phyloP scores from a whole-genome alignment of 2,888 invertebrate species.

The Opisthograptis luteolata region DNA sequence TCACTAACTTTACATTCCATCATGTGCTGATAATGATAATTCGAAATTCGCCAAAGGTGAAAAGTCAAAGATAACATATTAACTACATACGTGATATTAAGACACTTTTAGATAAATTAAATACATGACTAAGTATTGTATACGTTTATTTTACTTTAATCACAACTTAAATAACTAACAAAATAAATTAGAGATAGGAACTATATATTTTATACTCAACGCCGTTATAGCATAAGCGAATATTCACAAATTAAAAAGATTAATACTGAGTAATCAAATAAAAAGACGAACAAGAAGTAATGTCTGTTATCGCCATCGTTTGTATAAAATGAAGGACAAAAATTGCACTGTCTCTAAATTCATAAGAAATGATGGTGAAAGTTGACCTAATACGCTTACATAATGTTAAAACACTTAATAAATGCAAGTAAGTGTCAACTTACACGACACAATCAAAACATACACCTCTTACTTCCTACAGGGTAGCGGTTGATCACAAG shows the following conservation, averaged over 20 bases:
- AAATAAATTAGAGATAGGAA: constrained; percentile 46
- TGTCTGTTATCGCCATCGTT: not conserved
- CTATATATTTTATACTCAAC: constrained; percentile 32
- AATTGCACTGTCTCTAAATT: too few species aligned
- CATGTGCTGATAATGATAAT: constrained; percentile 25
- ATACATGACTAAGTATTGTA: constrained; percentile 32
- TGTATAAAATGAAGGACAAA: too few species aligned
- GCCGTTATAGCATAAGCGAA: constrained; percentile 11
- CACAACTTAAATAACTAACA: constrained; percentile 19
- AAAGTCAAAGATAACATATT: constrained; percentile 28
- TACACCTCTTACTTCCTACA: too few species aligned
- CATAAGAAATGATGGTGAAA: constrained; percentile 2
- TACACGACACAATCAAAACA: not conserved
- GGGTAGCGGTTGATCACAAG: too few species aligned
- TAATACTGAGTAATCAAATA: constrained; percentile 33
- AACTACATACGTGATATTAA: constrained; percentile 24
- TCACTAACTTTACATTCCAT: constrained; percentile 10
- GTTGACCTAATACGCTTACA: not conserved
- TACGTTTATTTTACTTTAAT: constrained; percentile 39
- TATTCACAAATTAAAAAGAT: constrained; percentile 19
- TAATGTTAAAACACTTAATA: constrained; percentile 1
- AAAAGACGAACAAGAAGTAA: not conserved
- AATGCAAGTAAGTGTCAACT: not conserved
- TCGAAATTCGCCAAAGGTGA: constrained; percentile 27
- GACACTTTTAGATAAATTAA: constrained; percentile 29